Evolutionary conservation across 2,113 vertebrate genomes (phyloP).

Genomic region (Podarcis raffonei): DNA sequence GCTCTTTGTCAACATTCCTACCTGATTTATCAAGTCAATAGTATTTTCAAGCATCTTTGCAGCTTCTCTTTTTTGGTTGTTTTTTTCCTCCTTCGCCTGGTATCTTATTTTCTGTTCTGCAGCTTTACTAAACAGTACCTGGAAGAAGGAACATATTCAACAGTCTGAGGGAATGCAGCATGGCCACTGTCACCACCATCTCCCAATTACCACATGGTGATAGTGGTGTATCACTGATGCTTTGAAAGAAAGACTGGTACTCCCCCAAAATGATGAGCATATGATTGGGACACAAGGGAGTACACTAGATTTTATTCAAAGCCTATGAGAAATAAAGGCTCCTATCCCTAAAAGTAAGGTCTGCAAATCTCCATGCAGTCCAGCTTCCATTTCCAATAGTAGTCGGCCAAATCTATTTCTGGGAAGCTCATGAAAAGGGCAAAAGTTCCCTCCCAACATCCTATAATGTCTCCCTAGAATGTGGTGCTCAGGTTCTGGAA

Average conservation of each 20-base stretch:
- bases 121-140: constrained; percentile 91
- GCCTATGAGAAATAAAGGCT: background rate
- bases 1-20: constrained; percentile 55
- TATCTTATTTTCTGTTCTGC: constrained; percentile 86
- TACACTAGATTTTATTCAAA: background rate
- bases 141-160: constrained; percentile 12
- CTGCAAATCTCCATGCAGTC: background rate
- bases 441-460: background rate
- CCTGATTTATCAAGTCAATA: constrained; percentile 93
- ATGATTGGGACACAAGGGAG: too few relatives aligned
- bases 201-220: background rate
- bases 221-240: background rate
- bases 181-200: background rate
- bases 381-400: background rate
- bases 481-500: background rate
- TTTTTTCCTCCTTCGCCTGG: constrained; percentile 73
- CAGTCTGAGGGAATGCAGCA: background rate
- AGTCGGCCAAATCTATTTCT: background rate
- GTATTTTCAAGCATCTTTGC: constrained; percentile 84
- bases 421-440: background rate
- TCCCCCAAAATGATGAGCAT: background rate
- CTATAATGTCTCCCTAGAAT: background rate
- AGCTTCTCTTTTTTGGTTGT: constrained; percentile 79
- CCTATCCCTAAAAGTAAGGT: background rate
- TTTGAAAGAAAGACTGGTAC: background rate